Evolutionary conservation across 2,113 vertebrate genomes (phyloP), one percentile per base, ranked within the genome.

Genomic region (Otus sunia): DNA sequence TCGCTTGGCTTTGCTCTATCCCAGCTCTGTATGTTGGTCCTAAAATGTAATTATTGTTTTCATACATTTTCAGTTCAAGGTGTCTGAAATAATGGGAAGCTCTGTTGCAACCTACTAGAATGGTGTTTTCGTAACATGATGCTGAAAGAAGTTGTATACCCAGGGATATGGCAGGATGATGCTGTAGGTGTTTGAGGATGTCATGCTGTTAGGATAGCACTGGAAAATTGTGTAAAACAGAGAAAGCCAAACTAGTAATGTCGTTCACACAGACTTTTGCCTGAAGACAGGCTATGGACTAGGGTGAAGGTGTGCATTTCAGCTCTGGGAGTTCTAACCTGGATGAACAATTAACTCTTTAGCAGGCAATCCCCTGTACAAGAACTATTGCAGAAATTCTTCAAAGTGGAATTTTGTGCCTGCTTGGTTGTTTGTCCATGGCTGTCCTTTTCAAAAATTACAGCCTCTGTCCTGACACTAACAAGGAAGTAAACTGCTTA

Each of bases 181-280:
- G 45, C 56, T 82, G 32, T 11, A 59, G 32, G 21, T 80, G 50
- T 88, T 77, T 36, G 72, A n/a, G 19, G 45, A 15, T 49, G 36
- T 59, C 72, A 49, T 0, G 0, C 14, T 68, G 29, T 30, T 76
- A 64, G 30, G n/a, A 23, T 1, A 72, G 18, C 29, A 27, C 36
- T 37, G 62, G 34, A 45, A 66, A 72, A 80, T 49, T 19, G 8
- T 64, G 64, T 56, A 34, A 84, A 91, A 43, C 14, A 76, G 37
- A 79, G 34, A 86, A 80, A 86, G 21, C 4, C 67, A 73, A 76
- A 52, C 11, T 39, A 19, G 10, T 34, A 69, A 25, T 49, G 21
- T 6, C 19, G n/a, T 74, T 94, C 77, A 66, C 34, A 36, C 19
- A 45, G 53, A 49, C 9, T 89, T 86, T 43, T 92, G 21, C 63